phyloP scores from a whole-genome alignment of 2,113 vertebrate species.

The Camarhynchus parvulus region DNA sequence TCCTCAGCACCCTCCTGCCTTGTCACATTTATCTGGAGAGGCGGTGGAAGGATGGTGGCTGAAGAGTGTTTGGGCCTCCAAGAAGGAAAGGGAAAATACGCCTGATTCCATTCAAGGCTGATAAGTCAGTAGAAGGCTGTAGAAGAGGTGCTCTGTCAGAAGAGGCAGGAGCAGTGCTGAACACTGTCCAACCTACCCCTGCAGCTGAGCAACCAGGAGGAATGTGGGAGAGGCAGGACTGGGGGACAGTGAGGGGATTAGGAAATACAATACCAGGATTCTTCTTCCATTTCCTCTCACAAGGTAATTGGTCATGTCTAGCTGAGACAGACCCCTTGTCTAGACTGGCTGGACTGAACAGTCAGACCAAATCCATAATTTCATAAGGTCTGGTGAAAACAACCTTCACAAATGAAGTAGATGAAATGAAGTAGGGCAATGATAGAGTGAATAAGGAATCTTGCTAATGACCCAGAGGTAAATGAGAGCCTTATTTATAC shows the following conservation, averaged over 20 bases:
- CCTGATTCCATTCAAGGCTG: background rate
- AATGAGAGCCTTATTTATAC: background rate
- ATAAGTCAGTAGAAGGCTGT: background rate
- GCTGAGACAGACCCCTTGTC: slow-evolving; percentile 26
- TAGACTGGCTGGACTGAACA: background rate
- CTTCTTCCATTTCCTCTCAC: slow-evolving; percentile 41
- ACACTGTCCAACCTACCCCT: background rate
- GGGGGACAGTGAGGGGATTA: slow-evolving; percentile 36
- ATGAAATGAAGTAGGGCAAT: background rate
- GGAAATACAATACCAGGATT: slow-evolving; percentile 27
- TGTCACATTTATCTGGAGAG: background rate
- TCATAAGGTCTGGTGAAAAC: slow-evolving; percentile 37
- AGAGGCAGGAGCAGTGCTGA: background rate
- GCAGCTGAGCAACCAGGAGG: slow-evolving; percentile 21
- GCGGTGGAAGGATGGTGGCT: background rate
- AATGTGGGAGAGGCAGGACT: slow-evolving; percentile 2
- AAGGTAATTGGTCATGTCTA: slow-evolving; percentile 33
- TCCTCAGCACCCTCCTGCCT: background rate
- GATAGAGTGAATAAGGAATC: slow-evolving; percentile 24
- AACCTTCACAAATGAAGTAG: slow-evolving; percentile 18
- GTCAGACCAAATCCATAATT: slow-evolving; percentile 54
- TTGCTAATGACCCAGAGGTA: slow-evolving; percentile 34
- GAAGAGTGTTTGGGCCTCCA: background rate
- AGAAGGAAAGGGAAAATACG: background rate
- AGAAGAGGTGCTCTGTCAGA: background rate